These are phyloP conservation scores for Anableps anableps DNA, from an alignment of 2,797 vertebrate genomes.

Conservation along the genomic window DNA sequence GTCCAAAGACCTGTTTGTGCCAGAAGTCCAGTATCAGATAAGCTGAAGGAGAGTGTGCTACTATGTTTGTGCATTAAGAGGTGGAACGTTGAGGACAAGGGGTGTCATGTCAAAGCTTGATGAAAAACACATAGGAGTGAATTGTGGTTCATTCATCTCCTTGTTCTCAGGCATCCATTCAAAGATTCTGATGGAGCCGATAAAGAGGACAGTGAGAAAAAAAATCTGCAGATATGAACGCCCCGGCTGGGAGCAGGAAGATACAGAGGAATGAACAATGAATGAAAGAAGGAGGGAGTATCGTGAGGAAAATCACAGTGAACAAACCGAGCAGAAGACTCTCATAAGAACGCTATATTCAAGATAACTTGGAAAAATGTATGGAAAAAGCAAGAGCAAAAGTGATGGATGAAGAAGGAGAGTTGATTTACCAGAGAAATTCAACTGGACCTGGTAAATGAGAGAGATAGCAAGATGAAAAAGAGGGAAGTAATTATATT, in stretches of 20 bases:
- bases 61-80: not conserved
- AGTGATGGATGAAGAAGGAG: not conserved
- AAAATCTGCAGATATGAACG: constrained; percentile 32
- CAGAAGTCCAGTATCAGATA: constrained; percentile 38
- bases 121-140: constrained; percentile 56
- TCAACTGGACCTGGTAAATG: not conserved
- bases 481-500: not conserved
- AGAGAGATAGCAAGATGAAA: not conserved
- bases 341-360: not conserved
- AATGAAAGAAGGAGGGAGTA: not conserved
- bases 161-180: constrained; percentile 58
- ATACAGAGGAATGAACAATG: not conserved
- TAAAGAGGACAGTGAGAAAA: constrained; percentile 29
- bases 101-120: constrained; percentile 36
- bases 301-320: not conserved
- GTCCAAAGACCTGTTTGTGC: constrained; percentile 20
- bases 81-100: not conserved
- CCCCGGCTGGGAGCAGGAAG: not conserved
- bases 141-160: constrained; percentile 62
- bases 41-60: not conserved
- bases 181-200: constrained; percentile 61
- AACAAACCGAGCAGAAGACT: not conserved
- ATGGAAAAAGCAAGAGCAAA: not conserved
- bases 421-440: not conserved
- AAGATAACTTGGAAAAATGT: not conserved